A percentile compares a stretch with the other conserved stretches of the same genome.
Evolutionary conservation across 2,113 vertebrate genomes (phyloP).

Genomic region (Thunnus maccoyii): DNA sequence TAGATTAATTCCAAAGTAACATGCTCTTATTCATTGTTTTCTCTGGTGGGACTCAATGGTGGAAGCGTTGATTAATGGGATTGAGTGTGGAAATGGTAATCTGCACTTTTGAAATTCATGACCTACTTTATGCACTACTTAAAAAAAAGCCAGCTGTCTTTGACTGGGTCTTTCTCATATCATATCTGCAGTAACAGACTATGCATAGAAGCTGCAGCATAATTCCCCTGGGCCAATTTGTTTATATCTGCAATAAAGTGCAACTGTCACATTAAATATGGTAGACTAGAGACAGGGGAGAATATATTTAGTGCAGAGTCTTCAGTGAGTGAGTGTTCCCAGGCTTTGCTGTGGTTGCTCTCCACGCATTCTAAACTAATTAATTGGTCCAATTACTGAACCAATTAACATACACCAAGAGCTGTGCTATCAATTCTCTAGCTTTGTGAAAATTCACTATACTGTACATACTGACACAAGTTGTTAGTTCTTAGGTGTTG

Average conservation of each 20-base stretch:
- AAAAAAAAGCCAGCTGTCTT: slow-evolving; percentile 39
- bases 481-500: not conserved
- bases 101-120: slow-evolving; percentile 79
- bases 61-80: slow-evolving; percentile 82
- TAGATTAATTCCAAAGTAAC: slow-evolving; percentile 82
- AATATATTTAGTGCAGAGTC: slow-evolving; percentile 57
- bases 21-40: slow-evolving; percentile 79
- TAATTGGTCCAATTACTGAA: slow-evolving; percentile 60
- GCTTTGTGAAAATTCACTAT: not conserved
- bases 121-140: slow-evolving; percentile 84
- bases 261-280: slow-evolving; percentile 70
- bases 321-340: slow-evolving; percentile 43
- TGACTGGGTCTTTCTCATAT: slow-evolving; percentile 47
- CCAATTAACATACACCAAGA: slow-evolving; percentile 55
- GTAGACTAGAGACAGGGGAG: slow-evolving; percentile 47
- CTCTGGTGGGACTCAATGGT: slow-evolving; percentile 76
- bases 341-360: slow-evolving; percentile 8
- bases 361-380: slow-evolving; percentile 36
- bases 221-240: slow-evolving; percentile 69
- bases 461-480: not conserved
- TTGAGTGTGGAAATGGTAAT: slow-evolving; percentile 78
- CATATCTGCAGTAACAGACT: slow-evolving; percentile 63
- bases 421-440: slow-evolving; percentile 11
- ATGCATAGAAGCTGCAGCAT: slow-evolving; percentile 46
- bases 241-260: slow-evolving; percentile 74